Conservation (phyloP, 2,888 invertebrate species). For the Sesia apiformis region DNA sequence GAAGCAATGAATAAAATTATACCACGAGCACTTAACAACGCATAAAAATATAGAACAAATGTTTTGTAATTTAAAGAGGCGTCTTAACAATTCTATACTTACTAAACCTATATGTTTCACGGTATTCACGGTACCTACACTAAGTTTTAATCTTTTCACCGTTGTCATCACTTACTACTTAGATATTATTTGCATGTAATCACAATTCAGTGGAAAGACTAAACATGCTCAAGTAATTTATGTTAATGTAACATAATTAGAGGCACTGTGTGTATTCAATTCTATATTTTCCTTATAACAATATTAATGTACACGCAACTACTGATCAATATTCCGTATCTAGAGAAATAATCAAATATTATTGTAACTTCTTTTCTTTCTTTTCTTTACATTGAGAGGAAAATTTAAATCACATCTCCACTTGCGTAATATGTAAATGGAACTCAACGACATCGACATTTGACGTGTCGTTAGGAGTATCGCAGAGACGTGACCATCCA, state of each 20-base stretch:
- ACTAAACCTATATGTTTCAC: conserved; percentile 52
- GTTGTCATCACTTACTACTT: conserved; percentile 15
- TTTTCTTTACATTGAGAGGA: background rate
- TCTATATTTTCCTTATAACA: conserved; percentile 42
- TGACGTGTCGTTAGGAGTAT: background rate
- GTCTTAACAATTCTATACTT: conserved; percentile 48
- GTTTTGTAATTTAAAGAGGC: conserved; percentile 26
- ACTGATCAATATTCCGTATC: conserved; percentile 1
- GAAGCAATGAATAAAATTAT: conserved; percentile 26
- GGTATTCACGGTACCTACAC: conserved; percentile 60
- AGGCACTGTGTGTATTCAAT: conserved; percentile 74
- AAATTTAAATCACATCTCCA: background rate
- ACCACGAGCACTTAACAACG: conserved; percentile 38
- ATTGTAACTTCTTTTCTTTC: background rate
- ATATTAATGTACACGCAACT: conserved; percentile 39
- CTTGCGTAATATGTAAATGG: background rate
- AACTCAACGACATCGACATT: background rate
- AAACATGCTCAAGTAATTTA: conserved; percentile 70
- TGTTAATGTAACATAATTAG: conserved; percentile 76
- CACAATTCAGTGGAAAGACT: conserved; percentile 49
- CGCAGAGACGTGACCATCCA: background rate
- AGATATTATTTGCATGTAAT: conserved; percentile 3
- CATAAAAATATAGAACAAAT: conserved; percentile 17
- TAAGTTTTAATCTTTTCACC: conserved; percentile 63
- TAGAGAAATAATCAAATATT: background rate